Evolutionary conservation across 2,797 vertebrate genomes (phyloP).

Genomic region (Channallabes apus): DNA sequence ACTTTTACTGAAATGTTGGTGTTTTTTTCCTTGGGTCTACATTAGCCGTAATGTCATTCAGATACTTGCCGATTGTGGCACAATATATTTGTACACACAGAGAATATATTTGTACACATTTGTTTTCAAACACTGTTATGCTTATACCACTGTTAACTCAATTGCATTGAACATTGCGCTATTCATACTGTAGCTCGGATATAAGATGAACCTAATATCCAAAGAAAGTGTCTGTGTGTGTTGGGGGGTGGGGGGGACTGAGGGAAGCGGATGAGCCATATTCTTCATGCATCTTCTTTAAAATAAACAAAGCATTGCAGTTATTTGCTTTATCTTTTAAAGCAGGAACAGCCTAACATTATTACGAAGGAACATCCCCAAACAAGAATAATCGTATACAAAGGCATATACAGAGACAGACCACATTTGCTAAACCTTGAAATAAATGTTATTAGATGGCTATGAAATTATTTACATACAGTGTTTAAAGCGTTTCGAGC

Average conservation of each 20-base stretch:
- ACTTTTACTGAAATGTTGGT: background rate
- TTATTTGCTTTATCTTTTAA: constrained; percentile 1
- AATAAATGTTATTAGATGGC: background rate
- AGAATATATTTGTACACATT: too few relatives aligned
- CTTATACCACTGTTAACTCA: too few relatives aligned
- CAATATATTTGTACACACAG: background rate
- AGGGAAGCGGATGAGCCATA: too few relatives aligned
- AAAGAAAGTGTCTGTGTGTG: background rate
- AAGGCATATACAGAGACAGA: background rate
- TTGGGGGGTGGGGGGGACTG: too few relatives aligned
- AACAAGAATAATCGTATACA: background rate
- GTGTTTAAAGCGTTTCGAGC: background rate
- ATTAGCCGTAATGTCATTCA: background rate
- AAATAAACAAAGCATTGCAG: background rate
- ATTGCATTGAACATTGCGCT: background rate
- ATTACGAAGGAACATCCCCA: background rate
- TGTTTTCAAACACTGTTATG: too few relatives aligned
- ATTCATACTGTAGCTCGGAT: background rate
- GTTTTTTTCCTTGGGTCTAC: background rate
- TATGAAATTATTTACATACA: background rate
- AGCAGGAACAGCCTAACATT: background rate
- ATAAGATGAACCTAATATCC: background rate
- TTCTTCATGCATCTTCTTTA: background rate
- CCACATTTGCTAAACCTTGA: background rate
- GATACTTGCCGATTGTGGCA: background rate